Conservation (phyloP, 35 echinoderm and acorn worm species). For the Diadema setosum region DNA sequence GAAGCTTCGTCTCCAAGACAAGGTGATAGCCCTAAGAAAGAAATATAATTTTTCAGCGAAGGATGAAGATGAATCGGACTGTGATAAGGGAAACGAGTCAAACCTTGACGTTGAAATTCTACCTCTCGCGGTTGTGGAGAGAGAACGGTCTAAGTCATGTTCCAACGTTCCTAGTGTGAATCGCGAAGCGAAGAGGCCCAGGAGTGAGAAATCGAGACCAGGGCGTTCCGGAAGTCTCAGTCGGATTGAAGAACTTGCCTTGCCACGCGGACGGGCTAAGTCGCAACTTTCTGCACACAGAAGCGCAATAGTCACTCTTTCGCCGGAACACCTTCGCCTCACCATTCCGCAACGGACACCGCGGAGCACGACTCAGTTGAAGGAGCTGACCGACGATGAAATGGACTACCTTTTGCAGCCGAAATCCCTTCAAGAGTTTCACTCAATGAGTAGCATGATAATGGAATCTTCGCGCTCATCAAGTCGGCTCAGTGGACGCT, state of each 20-base stretch:
- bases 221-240: neutral
- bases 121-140: neutral
- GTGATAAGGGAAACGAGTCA: neutral
- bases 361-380: slow-evolving; percentile 37
- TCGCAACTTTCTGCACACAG: neutral
- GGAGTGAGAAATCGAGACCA: neutral
- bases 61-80: slow-evolving; percentile 4
- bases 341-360: slow-evolving; percentile 26
- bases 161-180: neutral
- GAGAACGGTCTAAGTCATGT: too few relatives aligned
- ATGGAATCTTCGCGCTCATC: neutral
- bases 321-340: slow-evolving; percentile 34
- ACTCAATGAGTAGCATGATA: neutral
- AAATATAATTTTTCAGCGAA: neutral
- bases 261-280: neutral
- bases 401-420: slow-evolving; percentile 52
- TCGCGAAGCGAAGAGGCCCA: neutral
- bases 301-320: neutral
- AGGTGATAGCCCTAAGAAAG: slow-evolving; percentile 2
- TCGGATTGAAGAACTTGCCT: neutral
- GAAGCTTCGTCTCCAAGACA: slow-evolving; percentile 19
- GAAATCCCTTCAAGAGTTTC: slow-evolving; percentile 32
- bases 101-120: neutral
- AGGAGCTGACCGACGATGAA: slow-evolving; percentile 34
- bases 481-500: neutral